Conservation (phyloP, 2,797 vertebrate species). For the Threskiornis aethiopicus region DNA sequence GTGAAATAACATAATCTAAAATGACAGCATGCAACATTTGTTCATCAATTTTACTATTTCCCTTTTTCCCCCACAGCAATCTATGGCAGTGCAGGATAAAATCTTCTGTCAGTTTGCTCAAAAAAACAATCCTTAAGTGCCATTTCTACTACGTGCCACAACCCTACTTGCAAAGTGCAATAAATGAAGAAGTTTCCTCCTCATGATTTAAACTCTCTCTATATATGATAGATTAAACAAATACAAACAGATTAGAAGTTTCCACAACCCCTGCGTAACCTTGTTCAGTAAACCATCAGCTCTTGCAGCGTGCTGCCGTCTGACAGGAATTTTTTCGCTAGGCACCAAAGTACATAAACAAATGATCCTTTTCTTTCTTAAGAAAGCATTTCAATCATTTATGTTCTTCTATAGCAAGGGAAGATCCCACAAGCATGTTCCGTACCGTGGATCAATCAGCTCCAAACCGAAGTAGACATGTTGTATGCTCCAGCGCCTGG, state of each 20-base stretch:
- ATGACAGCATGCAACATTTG: constrained; percentile 75
- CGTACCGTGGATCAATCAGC: constrained; percentile 87
- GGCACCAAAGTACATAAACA: constrained; percentile 69
- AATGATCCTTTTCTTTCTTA: constrained; percentile 68
- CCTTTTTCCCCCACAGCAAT: constrained; percentile 69
- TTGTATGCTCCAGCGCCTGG: constrained; percentile 85
- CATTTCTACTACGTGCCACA: constrained; percentile 40
- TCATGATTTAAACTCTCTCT: not conserved
- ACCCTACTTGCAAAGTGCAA: not conserved
- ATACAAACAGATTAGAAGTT: constrained; percentile 38
- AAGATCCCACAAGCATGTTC: constrained; percentile 80
- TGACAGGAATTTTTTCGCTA: constrained; percentile 58
- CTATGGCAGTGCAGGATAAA: constrained; percentile 56
- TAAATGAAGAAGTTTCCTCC: constrained; percentile 17
- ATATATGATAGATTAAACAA: constrained; percentile 37
- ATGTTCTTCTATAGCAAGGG: constrained; percentile 71
- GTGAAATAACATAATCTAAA: constrained; percentile 70
- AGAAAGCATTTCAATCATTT: constrained; percentile 82
- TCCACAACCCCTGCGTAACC: not conserved
- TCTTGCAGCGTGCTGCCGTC: not conserved
- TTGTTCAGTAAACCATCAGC: constrained; percentile 30
- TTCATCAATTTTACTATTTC: constrained; percentile 72
- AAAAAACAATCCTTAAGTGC: constrained; percentile 45
- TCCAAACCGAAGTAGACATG: constrained; percentile 85
- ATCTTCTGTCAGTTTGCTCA: constrained; percentile 63